Base-by-base conservation (phyloP, 2,888 invertebrate species). In the Thelaira solivaga region DNA sequence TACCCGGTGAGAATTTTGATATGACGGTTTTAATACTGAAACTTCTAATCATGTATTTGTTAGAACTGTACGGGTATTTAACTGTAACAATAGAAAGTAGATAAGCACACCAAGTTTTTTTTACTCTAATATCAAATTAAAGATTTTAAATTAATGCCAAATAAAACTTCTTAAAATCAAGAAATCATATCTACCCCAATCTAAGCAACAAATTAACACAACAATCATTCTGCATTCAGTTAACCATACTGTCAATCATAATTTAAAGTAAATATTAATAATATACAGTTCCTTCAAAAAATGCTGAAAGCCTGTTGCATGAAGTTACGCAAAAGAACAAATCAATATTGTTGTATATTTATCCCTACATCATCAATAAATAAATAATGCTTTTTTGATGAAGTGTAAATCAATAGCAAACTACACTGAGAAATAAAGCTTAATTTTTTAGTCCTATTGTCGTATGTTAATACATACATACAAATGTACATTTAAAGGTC, bases 261-360 rank as follows among this genome's bases (percentile, higher is more conserved):
- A n/a, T n/a, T 53, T 24, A 29, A 34, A 55, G 36, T 57, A 26
- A 5, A 53, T 16, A 45, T 61, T 67, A 45, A 71, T 59, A 65
- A 71, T 34, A 59, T 16, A 24, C 49, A 20, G 11, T 29, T 5
- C 24, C 16, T 26, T 49, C 41, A 31, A 39, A 24, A 39, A 41
- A n/a, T n/a, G 36, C 67, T 81, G 79, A 22, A 29, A 29, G 74
- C 81, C 81, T 81, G 72, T 39, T 77, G 64, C 55, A 31, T 75
- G 68, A 80, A 81, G 81, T 81, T 81, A 53, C 43, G 31, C 36
- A 75, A 55, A 47, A 64, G 24, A 45, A 47, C 51, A 57, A 77
- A 55, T 68, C 31, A 65, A 53, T 59, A 18, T n/a, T 53, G 10
- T 47, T 24, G 11, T 36, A 34, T 5, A 10, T 34, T 47, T 8